phyloP scores from a whole-genome alignment of 2,888 invertebrate genomes.

The Phortica magna region DNA sequence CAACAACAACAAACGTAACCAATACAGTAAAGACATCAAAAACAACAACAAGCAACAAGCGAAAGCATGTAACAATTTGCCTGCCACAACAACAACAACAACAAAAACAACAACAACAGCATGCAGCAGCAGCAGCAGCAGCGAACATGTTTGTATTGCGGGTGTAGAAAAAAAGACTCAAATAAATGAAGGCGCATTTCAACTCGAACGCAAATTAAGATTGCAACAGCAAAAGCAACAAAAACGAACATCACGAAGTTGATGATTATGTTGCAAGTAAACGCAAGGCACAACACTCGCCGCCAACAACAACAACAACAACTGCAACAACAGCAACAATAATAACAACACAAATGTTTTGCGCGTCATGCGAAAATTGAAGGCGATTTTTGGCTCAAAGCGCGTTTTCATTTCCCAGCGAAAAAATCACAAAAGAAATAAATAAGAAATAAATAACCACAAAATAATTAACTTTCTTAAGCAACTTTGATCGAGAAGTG shows the following conservation, averaged over 20 bases:
- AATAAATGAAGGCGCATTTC: background rate
- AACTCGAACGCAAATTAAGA: background rate
- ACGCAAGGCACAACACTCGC: constrained; percentile 44
- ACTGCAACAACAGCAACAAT: constrained; percentile 31
- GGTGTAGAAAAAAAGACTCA: background rate
- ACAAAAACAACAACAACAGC: constrained; percentile 46
- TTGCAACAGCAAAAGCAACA: constrained; percentile 4
- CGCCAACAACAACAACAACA: constrained; percentile 33
- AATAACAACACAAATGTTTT: no score
- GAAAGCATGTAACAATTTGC: constrained; percentile 70
- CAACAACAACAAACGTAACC: constrained; percentile 19
- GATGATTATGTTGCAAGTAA: background rate
- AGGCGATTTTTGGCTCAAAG: background rate
- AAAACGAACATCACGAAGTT: background rate
- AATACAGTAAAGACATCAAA: constrained; percentile 32
- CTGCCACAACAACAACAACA: constrained; percentile 58
- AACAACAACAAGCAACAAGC: background rate
- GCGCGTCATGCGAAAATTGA: constrained; percentile 30
- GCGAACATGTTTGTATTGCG: background rate
- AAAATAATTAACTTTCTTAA: background rate
- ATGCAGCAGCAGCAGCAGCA: constrained; percentile 36
- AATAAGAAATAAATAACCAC: background rate
- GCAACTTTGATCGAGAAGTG: no score
- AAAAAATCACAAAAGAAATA: background rate
- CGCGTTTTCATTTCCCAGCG: background rate